phyloP scores from a whole-genome alignment of 2,888 invertebrate species.

The Drosophila mulleri region DNA sequence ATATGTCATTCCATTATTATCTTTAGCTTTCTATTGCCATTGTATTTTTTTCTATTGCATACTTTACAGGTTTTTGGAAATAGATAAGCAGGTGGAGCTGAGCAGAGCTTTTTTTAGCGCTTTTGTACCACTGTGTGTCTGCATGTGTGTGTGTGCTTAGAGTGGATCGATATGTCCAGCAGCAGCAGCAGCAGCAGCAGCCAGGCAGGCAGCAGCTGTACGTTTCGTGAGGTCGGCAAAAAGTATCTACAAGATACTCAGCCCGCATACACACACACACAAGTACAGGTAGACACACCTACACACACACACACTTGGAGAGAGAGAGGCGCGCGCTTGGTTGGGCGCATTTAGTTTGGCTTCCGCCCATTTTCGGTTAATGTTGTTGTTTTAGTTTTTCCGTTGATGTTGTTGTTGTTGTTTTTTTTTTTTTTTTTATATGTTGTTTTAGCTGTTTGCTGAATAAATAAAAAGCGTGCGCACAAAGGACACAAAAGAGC shows the following conservation, averaged over 20 bases:
- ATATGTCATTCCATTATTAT: too few species aligned
- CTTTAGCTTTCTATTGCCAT: too few species aligned
- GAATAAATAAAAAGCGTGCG: constrained; percentile 58
- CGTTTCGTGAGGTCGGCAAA: constrained; percentile 60
- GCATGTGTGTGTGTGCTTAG: neutral
- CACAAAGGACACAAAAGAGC: constrained; percentile 54
- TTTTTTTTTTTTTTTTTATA: too few species aligned
- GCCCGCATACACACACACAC: constrained; percentile 6
- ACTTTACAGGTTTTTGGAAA: constrained; percentile 14
- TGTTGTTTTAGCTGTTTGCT: constrained; percentile 36
- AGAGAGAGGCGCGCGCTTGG: constrained; percentile 1
- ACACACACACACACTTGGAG: constrained; percentile 10
- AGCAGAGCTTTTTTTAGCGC: neutral
- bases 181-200: constrained; percentile 50
- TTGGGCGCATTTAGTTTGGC: constrained; percentile 47
- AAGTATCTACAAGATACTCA: constrained; percentile 72
- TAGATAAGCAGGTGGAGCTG: neutral
- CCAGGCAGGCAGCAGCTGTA: constrained; percentile 61
- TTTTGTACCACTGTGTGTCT: constrained; percentile 5
- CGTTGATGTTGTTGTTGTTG: constrained; percentile 8
- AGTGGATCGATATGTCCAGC: constrained; percentile 72
- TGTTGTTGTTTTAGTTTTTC: constrained; percentile 34
- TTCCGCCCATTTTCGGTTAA: constrained; percentile 54
- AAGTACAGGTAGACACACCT: constrained; percentile 7
- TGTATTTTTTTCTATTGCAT: constrained; percentile 1